Evolutionary conservation across 2,888 invertebrate genomes (phyloP).

Genomic region (Capitulum mitella): DNA sequence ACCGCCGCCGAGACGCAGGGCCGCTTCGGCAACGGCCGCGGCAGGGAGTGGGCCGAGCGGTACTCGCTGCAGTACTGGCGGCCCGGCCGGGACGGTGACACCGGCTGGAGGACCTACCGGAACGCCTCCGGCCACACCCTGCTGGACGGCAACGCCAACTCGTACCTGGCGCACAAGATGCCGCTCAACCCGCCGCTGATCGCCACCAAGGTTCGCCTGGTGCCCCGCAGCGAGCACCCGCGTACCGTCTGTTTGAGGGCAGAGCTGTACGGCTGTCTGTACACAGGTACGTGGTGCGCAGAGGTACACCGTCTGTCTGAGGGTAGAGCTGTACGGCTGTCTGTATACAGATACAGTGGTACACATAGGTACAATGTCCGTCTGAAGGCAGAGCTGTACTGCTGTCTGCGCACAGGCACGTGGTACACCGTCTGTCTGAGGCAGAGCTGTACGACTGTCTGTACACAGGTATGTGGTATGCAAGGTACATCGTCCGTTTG

Average conservation of each 20-base stretch:
- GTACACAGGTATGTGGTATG: no score
- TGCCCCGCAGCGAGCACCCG: slow-evolving; percentile 47
- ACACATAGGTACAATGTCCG: slow-evolving; percentile 39
- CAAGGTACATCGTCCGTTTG: no score
- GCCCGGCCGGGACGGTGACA: slow-evolving; percentile 20
- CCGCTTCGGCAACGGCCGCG: slow-evolving; percentile 33
- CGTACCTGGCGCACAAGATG: slow-evolving; percentile 45
- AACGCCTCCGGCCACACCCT: slow-evolving; percentile 30
- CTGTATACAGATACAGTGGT: slow-evolving; percentile 44
- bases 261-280: slow-evolving; percentile 50
- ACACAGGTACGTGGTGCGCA: slow-evolving; percentile 43
- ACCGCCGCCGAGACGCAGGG: slow-evolving; percentile 34
- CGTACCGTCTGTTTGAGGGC: slow-evolving; percentile 51
- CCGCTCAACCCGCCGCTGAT: slow-evolving; percentile 48
- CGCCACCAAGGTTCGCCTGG: slow-evolving; percentile 48
- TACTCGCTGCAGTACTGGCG: slow-evolving; percentile 33
- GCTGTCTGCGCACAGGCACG: slow-evolving; percentile 48
- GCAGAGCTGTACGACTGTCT: no score
- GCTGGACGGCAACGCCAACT: slow-evolving; percentile 47
- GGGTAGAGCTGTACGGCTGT: slow-evolving; percentile 52
- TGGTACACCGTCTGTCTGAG: no score
- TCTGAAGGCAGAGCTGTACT: slow-evolving; percentile 51
- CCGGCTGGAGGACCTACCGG: slow-evolving; percentile 29
- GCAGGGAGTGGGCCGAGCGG: slow-evolving; percentile 32
- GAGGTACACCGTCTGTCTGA: slow-evolving; percentile 45